phyloP scores from a whole-genome alignment of 2,888 invertebrate species.

The Onthophagus sagittarius region DNA sequence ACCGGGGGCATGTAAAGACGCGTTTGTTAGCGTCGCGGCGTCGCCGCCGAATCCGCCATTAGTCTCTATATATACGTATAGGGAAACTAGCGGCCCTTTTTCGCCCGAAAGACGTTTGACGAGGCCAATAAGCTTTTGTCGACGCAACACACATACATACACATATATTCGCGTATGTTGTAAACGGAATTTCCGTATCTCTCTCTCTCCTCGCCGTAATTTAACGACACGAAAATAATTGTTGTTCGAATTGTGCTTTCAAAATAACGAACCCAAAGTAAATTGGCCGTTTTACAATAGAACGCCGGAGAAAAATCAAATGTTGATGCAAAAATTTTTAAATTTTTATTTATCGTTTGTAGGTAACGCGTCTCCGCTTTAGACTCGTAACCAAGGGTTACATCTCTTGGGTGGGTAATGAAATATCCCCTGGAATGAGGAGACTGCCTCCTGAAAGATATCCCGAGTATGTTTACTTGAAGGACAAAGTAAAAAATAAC shows the following conservation, averaged over 20 bases:
- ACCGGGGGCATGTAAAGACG: neutral
- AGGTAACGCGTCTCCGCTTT: neutral
- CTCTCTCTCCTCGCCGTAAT: neutral
- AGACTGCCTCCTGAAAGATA: neutral
- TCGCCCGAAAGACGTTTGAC: constrained; percentile 38
- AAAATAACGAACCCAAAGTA: neutral
- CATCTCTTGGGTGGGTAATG: neutral
- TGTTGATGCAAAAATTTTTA: neutral
- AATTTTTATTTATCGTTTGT: neutral
- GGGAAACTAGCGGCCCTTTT: neutral
- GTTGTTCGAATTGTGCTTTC: neutral
- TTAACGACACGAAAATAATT: constrained; percentile 5
- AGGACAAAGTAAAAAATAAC: no score
- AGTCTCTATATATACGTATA: neutral
- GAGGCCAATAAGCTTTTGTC: constrained; percentile 47
- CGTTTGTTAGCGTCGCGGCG: neutral
- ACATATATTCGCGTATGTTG: constrained; percentile 18
- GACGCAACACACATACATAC: constrained; percentile 32
- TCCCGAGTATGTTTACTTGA: neutral
- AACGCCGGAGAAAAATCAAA: neutral
- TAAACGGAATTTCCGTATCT: neutral
- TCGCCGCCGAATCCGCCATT: neutral
- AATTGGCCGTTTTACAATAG: constrained; percentile 8
- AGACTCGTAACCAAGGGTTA: neutral
- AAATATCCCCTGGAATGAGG: neutral